Evolutionary conservation across 2,113 vertebrate genomes (phyloP), one percentile per base, ranked within the genome.

Genomic region (Agapornis roseicollis): DNA sequence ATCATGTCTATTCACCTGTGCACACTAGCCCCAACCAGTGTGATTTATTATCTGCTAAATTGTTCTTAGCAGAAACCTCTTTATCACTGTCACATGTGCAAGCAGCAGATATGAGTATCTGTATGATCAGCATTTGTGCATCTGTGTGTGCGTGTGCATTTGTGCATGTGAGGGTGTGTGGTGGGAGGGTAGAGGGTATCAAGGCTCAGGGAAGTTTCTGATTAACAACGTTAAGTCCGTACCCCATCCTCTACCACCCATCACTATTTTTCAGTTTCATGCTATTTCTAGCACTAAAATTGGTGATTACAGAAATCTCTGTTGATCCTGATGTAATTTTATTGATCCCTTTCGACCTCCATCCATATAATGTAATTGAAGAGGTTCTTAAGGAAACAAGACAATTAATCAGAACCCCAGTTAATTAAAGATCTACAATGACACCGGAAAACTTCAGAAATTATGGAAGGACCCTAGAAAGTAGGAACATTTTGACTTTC

Each of bases 1-100:
- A 80, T 97, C 85, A 70, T 88, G 85, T 42, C 55, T 85, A 73
- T 84, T 95, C 90, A 94, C 88, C 86, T 97, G 89, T 81, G 82
- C 58, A 92, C 78, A 70, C 82, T 63, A 80, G 33, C 41, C 72
- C 27, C 72, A 84, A 89, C 86, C 35, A 14, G 60, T 70, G 52
- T 98, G 97, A 98, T 98, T 97, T 98, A 98, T 98, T 97, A 91
- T 88, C 49, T 70, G 47, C 78, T 95, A 87, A 97, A 97, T 93
- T 96, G 94, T 96, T 98, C 85, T 77, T 88, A 97, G 83, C 95
- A 96, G 60, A 96, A 95, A 78, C 90, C 82, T 96, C 92, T 98
- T 98, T 96, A 93, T 98, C 96, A 97, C 74, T 97, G 97, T 97
- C 98, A 97, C 86, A 92, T 49, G 23, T 92, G 72, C 76, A 80